A percentile compares a stretch with the other conserved stretches of the same genome.
Evolutionary conservation across 2,888 invertebrate species (phyloP).

Genomic region (Rotaria sp.): DNA sequence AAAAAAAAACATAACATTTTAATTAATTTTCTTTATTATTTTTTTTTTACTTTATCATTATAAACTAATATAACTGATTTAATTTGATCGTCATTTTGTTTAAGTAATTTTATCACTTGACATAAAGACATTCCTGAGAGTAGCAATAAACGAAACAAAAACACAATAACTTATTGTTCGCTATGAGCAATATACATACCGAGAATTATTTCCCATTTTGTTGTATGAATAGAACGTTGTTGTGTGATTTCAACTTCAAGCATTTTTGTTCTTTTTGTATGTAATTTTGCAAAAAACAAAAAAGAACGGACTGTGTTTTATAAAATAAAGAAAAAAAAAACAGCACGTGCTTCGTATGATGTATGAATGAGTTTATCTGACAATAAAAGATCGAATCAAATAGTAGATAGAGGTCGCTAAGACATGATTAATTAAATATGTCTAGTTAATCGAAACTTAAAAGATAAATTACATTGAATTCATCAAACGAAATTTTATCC

Average conservation of each 20-base stretch:
- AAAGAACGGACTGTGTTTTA: neutral
- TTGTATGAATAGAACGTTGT: slow-evolving; percentile 26
- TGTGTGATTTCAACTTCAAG: slow-evolving; percentile 24
- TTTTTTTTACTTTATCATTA: slow-evolving; percentile 70
- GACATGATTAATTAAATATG: too few relatives aligned
- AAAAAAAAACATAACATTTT: neutral
- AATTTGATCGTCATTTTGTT: slow-evolving; percentile 86
- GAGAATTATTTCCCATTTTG: slow-evolving; percentile 22
- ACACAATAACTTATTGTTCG: neutral
- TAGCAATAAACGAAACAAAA: neutral
- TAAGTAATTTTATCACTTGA: slow-evolving; percentile 88
- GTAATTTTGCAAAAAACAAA: neutral
- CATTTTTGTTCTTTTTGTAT: slow-evolving; percentile 15
- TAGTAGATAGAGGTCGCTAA: neutral
- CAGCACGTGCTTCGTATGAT: neutral
- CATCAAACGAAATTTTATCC: too few relatives aligned
- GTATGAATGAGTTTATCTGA: neutral
- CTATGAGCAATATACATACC: neutral
- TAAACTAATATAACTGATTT: slow-evolving; percentile 91
- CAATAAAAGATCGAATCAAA: neutral
- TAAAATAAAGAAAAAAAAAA: neutral
- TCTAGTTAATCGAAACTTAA: too few relatives aligned
- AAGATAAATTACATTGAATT: too few relatives aligned
- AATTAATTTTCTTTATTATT: neutral
- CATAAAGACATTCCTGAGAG: slow-evolving; percentile 88